Evolutionary conservation across 2,888 invertebrate genomes (phyloP), one percentile per base, ranked within the genome.

Genomic region (Oscheius sp.): DNA sequence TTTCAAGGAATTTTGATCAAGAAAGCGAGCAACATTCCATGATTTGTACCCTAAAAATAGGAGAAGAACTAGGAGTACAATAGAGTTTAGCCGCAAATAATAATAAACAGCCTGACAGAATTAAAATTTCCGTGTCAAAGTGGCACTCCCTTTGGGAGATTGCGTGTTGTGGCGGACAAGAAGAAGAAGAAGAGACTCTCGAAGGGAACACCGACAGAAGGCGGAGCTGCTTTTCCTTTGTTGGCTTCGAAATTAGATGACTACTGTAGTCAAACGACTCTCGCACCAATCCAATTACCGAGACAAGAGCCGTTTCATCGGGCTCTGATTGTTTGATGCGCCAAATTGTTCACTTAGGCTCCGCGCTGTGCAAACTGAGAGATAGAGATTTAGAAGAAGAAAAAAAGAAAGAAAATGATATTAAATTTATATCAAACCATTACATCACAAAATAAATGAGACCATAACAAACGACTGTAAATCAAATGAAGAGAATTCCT

Each of bases 301-400:
- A 77, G 77, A 64, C 68, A 75, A 75, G 58, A 72, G 58, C 58
- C 58, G 43, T 69, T 72, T 46, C 72, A 72, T 72, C 53, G 52
- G 41, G 43, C 56, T 68, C 66, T 72, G 69, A 73, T 80, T 80
- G 79, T 80, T 80, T 80, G 79, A 80, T 76, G 80, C 77, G 76
- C 35, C 72, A 72, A 79, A 77, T 79, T 77, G 76, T 76, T 66
- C 73, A 56, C 56, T 76, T 71, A 69, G 66, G 52, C 29, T 18
- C 61, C n/a, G 41, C 53, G n/a, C n/a, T n/a, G n/a, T 75, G 71
- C 61, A 55, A 53, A 66, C 49, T 46, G 41, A 43, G 43, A 6
- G 16, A 25, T 2, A 5, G 13, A 29, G 16, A 45, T 25, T 23
- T 49, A n/a, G 45, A 16, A 12, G 13, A 25, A 13, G 53, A n/a